phyloP scores from a whole-genome alignment of 2,797 vertebrate species.

The Rhinoraja longicauda region DNA sequence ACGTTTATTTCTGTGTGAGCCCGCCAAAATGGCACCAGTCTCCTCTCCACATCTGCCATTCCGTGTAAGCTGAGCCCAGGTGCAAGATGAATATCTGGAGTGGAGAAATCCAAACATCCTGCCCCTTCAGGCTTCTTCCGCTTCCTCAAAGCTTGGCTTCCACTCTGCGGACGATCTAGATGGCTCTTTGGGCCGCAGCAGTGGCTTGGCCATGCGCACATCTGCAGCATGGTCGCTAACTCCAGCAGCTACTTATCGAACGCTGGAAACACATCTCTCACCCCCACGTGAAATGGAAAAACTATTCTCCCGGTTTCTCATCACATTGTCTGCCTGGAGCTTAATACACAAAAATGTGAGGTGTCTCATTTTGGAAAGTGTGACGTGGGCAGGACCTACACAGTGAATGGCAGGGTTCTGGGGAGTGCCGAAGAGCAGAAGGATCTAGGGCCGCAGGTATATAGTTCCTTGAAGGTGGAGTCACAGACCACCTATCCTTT shows the following conservation, averaged over 20 bases:
- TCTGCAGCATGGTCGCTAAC: too few species aligned
- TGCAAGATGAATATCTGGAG: not conserved
- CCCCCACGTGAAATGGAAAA: not conserved
- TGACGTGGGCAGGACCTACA: too few species aligned
- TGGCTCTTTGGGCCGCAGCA: not conserved
- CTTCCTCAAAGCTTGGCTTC: not conserved
- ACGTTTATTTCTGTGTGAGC: not conserved
- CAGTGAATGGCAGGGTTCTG: too few species aligned
- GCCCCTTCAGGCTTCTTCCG: not conserved
- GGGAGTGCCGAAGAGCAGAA: too few species aligned
- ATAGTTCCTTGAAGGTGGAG: too few species aligned
- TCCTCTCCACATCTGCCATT: not conserved
- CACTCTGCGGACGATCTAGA: too few species aligned
- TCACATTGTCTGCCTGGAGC: not conserved
- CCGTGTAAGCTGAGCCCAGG: not conserved
- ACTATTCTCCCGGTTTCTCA: not conserved
- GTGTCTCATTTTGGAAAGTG: too few species aligned
- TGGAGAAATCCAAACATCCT: not conserved
- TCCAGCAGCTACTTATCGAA: not conserved
- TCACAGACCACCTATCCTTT: too few species aligned
- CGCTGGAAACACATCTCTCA: not conserved
- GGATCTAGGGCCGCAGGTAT: too few species aligned
- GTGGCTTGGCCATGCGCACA: not conserved
- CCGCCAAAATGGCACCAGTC: not conserved
- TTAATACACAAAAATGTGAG: too few species aligned